Percentiles rank a stretch among this genome's conserved stretches.
Evolutionary conservation across 2,888 invertebrate species (phyloP).

Genomic region (Ypsolopha sequella): DNA sequence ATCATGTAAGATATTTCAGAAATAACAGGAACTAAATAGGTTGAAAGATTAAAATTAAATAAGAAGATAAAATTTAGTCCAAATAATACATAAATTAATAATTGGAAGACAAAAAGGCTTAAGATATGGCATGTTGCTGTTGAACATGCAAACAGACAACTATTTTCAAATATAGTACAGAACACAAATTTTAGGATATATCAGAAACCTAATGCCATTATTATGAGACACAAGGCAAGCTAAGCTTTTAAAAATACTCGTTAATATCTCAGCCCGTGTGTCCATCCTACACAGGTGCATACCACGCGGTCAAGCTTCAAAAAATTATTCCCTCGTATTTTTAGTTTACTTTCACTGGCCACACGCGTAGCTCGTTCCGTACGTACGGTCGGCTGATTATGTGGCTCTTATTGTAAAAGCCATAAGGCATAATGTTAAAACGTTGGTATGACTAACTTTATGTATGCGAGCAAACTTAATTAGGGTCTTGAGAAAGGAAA

Average conservation of each 20-base stretch:
- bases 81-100: too few relatives aligned
- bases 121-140: too few relatives aligned
- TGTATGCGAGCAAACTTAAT: background rate
- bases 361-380: conserved; percentile 2
- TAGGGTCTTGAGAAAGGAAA: conserved; percentile 1
- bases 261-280: background rate
- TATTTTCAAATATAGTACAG: too few relatives aligned
- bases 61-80: too few relatives aligned
- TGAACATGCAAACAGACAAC: too few relatives aligned
- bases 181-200: too few relatives aligned
- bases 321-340: background rate
- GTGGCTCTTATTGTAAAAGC: background rate
- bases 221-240: too few relatives aligned
- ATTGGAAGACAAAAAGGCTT: too few relatives aligned
- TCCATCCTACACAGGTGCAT: background rate
- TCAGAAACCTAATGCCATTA: too few relatives aligned
- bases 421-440: background rate
- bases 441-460: background rate
- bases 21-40: too few relatives aligned
- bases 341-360: conserved; percentile 5
- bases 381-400: background rate
- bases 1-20: too few relatives aligned
- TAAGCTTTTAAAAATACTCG: background rate
- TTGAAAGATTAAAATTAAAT: too few relatives aligned
- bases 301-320: background rate